phyloP scores from a whole-genome alignment of 2,797 vertebrate species.

The Uromys caudimaculatus region DNA sequence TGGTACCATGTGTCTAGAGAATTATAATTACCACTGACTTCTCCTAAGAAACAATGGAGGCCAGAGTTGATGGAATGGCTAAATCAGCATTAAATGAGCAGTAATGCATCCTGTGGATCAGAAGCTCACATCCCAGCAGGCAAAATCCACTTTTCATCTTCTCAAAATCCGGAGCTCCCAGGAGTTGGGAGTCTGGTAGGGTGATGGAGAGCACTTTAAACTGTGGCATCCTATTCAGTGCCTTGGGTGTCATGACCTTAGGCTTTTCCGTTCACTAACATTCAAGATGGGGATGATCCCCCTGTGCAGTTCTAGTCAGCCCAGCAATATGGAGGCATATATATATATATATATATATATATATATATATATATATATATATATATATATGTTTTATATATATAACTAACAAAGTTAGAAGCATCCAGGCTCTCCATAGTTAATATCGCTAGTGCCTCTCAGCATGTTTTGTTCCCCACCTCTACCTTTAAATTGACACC shows the following conservation, averaged over 20 bases:
- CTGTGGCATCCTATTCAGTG: neutral
- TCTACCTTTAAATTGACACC: neutral
- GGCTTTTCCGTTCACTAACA: constrained; percentile 17
- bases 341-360: neutral
- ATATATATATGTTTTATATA: too few species aligned
- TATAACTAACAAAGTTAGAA: neutral
- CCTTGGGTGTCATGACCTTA: neutral
- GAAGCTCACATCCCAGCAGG: neutral
- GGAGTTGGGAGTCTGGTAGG: neutral
- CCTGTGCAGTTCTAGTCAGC: neutral
- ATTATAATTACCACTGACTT: constrained; percentile 10
- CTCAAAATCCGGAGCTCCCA: neutral
- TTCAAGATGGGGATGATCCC: neutral
- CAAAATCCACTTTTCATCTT: constrained; percentile 33
- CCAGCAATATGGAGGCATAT: neutral
- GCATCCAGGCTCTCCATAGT: neutral
- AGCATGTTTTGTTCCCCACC: neutral
- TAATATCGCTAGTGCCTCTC: neutral
- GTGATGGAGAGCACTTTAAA: neutral
- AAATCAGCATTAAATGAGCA: neutral
- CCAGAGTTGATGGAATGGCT: neutral
- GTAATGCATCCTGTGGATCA: constrained; percentile 1
- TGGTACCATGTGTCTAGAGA: neutral
- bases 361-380: too few species aligned
- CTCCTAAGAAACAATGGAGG: constrained; percentile 13